These are phyloP conservation scores for Cordilura impudica DNA, from an alignment of 2,888 invertebrate species.

Conservation along the genomic window DNA sequence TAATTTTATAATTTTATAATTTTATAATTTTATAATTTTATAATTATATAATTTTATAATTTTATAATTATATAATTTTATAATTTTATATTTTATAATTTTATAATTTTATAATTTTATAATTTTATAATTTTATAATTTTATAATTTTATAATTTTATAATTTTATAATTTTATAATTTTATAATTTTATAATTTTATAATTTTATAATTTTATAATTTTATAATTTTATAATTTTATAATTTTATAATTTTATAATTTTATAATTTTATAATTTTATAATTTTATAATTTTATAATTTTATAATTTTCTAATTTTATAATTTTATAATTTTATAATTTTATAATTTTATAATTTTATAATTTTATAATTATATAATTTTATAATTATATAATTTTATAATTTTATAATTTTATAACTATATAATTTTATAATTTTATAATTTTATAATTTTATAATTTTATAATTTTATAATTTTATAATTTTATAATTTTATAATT, in stretches of 20 bases:
- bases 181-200: background rate
- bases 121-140: background rate
- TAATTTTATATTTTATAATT: background rate
- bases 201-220: background rate
- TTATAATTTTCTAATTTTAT: background rate
- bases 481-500: too few relatives aligned
- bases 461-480: too few relatives aligned
- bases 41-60: background rate
- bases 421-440: background rate
- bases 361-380: background rate
- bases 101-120: background rate
- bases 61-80: background rate
- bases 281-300: background rate
- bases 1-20: slow-evolving; percentile 2
- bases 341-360: background rate
- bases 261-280: background rate
- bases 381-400: background rate
- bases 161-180: background rate
- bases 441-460: too few relatives aligned
- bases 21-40: slow-evolving; percentile 1
- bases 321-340: background rate
- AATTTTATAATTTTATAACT: background rate
- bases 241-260: background rate
- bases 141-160: background rate
- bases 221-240: background rate